These are phyloP conservation scores for Phenganax stokvisi DNA, from an alignment of 92 coral and sea anemone species.

Conservation along the genomic window DNA sequence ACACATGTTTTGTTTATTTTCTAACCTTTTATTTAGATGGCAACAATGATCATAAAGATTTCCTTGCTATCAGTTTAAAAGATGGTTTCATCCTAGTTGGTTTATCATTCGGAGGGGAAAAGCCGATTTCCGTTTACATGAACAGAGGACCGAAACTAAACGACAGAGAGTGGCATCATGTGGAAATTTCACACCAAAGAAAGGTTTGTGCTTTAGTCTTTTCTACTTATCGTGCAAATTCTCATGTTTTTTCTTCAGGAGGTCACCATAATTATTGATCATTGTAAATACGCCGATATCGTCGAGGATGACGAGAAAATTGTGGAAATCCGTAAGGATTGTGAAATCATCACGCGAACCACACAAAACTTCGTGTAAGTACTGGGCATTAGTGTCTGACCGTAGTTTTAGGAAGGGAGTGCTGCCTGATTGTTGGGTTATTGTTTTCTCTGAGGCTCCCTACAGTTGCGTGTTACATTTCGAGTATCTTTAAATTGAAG, in stretches of 20 bases:
- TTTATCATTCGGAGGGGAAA: slow-evolving; percentile 62
- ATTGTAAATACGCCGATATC: slow-evolving; percentile 55
- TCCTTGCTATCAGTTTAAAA: slow-evolving; percentile 64
- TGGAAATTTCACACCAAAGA: slow-evolving; percentile 48
- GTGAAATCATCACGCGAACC: slow-evolving; percentile 58
- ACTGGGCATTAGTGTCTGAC: too few species aligned
- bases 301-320: slow-evolving; percentile 68
- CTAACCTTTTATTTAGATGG: slow-evolving; percentile 24
- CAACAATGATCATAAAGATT: slow-evolving; percentile 76
- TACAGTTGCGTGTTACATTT: too few species aligned
- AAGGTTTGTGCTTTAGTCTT: neutral
- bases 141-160: slow-evolving; percentile 53
- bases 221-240: neutral
- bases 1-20: too few species aligned
- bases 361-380: slow-evolving; percentile 59
- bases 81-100: slow-evolving; percentile 62
- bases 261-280: slow-evolving; percentile 58
- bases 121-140: slow-evolving; percentile 46
- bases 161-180: slow-evolving; percentile 64
- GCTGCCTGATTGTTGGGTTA: too few species aligned
- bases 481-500: too few species aligned
- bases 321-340: slow-evolving; percentile 53
- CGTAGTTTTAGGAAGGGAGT: too few species aligned
- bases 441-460: too few species aligned
- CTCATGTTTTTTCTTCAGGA: slow-evolving; percentile 40